Base-by-base conservation (phyloP, 2,888 invertebrate species). In the Pollenia angustigena region DNA sequence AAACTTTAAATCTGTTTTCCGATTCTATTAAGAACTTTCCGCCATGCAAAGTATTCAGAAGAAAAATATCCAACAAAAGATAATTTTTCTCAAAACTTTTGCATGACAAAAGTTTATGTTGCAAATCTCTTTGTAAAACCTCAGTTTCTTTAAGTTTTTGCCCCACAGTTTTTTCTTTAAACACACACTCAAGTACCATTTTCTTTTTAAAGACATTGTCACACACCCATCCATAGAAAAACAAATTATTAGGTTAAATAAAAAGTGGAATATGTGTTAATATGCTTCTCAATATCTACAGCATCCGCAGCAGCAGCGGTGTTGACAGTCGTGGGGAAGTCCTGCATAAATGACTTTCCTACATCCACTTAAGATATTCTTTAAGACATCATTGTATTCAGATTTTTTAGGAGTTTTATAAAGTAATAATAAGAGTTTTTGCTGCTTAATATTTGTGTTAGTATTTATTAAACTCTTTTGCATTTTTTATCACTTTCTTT, bases 191-290 rank as follows among this genome's bases (percentile, higher is more conserved):
- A 52, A 71, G 80, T 52, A 48, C 44, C 54, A 46, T 71, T 68
- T 56, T 23, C 50, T 71, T 80, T 12, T 48, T 16, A 48, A 11
- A 14, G 23, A 52, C 58, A 52, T 16, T 50, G 7, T 16, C 50
- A 9, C 32, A 58, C 44, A 46, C 1, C 14, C 50, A 52, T 14
- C n/a, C 18, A 50, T 52, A 18, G 7, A 79, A 81, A 81, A 44
- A 44, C 48, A 68, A 60, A 76, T 75, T 54, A 75, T 75, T 75
- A 44, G 60, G 68, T 60, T 81, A 52, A 81, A 68, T 75, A 44
- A 56, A 76, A 60, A 64, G 46, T 52, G 18, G 75, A 50, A 74
- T 81, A 48, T 74, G 48, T 50, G 23, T 66, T 81, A 54, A 66
- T 81, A 66, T 66, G 18, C 48, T 56, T 32, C 54, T 14, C 16